Base-by-base conservation (phyloP, 2,888 invertebrate species). In the Lithophane semibrunnea region DNA sequence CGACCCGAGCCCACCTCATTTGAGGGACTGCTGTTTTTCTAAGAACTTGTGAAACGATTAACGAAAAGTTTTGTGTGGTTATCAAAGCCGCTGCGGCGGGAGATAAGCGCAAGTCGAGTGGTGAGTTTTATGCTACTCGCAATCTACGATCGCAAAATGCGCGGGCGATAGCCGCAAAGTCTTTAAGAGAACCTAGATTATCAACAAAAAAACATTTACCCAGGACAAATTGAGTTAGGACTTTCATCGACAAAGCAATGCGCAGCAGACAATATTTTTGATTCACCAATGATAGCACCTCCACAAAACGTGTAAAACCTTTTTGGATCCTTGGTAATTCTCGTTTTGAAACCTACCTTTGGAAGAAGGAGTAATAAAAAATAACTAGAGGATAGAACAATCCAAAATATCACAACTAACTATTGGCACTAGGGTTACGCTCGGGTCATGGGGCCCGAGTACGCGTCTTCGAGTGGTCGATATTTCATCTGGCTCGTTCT, bases 221-320 rank as follows among this genome's bases (percentile, higher is more conserved):
- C 42, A 16, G 8, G 13, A 56, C 66, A 77, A 1, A 49, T 0
- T 24, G 0, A 7, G 10, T 56, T 29, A 58, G 2, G 63, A 47
- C 1, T 21, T 44, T 67, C 18, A 13, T 0, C 9, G 16, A 79
- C 73, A 21, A 84, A 84, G 58, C 84, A 84, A 61, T 84, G 84
- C 3, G 82, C 84, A n/a, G 84, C 84, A 16, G 85, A 73, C 42
- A 84, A 65, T 54, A 85, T 16, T 68, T 82, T 84, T 12, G 47
- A 7, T 29, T 42, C 10, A 61, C 76, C 82, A 58, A 84, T 77
- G 7, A 84, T 76, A 18, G 74, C 60, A 16, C 84, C 84, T 18
- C 84, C 84, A 65, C 84, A 84, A 63, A 71, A 84, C 16, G 85
- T 85, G 44, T 73, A 75, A 63, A 18, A 83, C 16, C 8, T 7